Conservation (phyloP, 2,113 vertebrate genomes). For the Calcarius ornatus region DNA sequence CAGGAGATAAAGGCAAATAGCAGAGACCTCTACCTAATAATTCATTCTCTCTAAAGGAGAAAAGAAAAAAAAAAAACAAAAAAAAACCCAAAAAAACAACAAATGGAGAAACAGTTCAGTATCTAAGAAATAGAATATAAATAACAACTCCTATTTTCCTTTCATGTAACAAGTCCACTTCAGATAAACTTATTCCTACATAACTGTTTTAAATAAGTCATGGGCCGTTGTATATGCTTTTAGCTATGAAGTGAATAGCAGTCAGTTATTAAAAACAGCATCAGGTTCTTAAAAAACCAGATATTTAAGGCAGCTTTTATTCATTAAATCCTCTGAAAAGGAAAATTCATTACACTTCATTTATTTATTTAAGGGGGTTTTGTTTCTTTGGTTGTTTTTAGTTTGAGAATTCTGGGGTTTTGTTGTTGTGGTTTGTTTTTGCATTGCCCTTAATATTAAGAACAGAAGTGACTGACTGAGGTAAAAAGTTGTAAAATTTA, state of each 20-base stretch:
- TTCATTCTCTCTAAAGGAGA: not conserved
- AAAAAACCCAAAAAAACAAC: no score
- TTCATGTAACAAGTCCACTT: not conserved
- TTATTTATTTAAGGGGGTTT: not conserved
- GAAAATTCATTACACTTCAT: not conserved
- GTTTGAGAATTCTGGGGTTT: not conserved
- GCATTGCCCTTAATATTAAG: not conserved
- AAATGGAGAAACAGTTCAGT: accelerated
- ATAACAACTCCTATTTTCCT: not conserved
- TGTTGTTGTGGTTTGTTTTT: not conserved
- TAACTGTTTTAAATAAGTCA: not conserved
- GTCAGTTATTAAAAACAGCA: not conserved
- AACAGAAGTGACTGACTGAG: not conserved
- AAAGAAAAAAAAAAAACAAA: not conserved
- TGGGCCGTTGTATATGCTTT: not conserved
- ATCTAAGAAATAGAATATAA: not conserved
- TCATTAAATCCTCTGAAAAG: not conserved
- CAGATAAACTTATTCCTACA: not conserved
- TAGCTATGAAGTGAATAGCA: not conserved
- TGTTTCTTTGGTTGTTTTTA: not conserved
- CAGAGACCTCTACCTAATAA: not conserved
- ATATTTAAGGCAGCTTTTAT: not conserved
- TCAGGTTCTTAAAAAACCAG: not conserved
- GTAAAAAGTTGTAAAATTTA: not conserved
- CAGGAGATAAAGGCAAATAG: not conserved